phyloP scores from a whole-genome alignment of 2,797 vertebrate genomes.

The Falco rusticolus region DNA sequence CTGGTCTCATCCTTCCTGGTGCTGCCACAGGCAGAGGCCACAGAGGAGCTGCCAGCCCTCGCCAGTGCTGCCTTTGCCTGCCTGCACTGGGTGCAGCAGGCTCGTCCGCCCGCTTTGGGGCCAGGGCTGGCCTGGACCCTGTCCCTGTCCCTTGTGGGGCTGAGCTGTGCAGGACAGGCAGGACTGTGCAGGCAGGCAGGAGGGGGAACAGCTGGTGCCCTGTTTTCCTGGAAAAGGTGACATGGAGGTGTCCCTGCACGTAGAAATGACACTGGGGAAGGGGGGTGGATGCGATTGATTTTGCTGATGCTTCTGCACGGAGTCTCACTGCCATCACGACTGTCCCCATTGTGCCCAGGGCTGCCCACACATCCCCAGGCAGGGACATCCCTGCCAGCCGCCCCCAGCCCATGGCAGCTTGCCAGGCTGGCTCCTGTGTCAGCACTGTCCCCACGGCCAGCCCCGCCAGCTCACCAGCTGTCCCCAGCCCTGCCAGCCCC shows the following conservation, averaged over 20 bases:
- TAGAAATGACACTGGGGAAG: accelerated
- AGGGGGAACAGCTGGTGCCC: background rate
- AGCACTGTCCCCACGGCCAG: background rate
- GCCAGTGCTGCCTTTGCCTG: background rate
- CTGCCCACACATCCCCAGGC: background rate
- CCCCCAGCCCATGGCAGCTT: accelerated
- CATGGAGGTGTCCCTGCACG: accelerated
- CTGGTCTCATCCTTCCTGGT: background rate
- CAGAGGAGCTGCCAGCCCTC: background rate
- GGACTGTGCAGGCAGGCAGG: background rate
- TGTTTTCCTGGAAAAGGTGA: background rate
- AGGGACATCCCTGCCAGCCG: background rate
- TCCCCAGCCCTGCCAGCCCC: background rate
- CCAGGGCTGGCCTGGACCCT: background rate
- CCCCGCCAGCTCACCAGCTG: background rate
- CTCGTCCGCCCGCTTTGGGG: accelerated
- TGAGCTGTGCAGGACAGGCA: background rate
- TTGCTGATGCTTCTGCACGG: background rate
- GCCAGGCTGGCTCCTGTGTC: background rate
- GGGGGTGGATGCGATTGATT: accelerated
- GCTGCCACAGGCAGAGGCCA: background rate
- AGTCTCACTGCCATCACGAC: background rate
- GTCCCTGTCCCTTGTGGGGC: background rate
- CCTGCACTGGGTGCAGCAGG: background rate
- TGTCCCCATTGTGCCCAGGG: background rate